Base-by-base conservation (phyloP, 2,113 vertebrate species). In the Xiphophorus couchianus region DNA sequence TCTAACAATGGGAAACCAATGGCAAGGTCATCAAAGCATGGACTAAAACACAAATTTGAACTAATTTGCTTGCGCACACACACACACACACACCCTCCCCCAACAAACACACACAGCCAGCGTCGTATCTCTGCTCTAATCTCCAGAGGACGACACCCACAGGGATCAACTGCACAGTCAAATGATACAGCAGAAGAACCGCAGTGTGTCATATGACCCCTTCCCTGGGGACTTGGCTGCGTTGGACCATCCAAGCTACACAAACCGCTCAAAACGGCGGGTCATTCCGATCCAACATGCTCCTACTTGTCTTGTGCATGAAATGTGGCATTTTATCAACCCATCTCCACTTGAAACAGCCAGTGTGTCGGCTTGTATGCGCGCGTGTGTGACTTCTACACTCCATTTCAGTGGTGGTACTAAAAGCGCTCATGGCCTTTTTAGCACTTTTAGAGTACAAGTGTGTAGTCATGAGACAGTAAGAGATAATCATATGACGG, bases 151-250 rank as follows among this genome's bases (percentile, higher is more conserved):
- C 61, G 71, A 88, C 42, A 83, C 85, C 90, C 86, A 77, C 62
- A 75, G 88, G 89, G 88, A 87, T 77, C 83, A 62, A 82, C 84
- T 82, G 9, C 81, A 84, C 70, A 90, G 86, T 92, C 87, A 92
- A 85, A 90, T 87, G 90, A 91, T 86, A 81, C 84, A 88, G 80
- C 84, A 86, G 84, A 86, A 86, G 81, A 84, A 81, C 89, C 80
- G 86, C 86, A 84, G 90, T 77, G 85, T 80, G 85, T 92, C 90
- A 91, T 89, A 86, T 91, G 91, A 90, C 81, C 79, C 82, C 30
- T 10, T 84, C 86, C 84, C 84, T 37, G 39, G 87, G 88, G 90
- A 88, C 84, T 83, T 86, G 86, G 86, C 70, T 69, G 71, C 88
- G 77, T 86, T 85, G 0, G 72, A 85, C 81, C 19, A 87, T 73